Percentiles rank a stretch among this genome's conserved stretches.
phyloP scores from a whole-genome alignment of 92 coral and sea anemone species.

The Virgularia gustaviana region DNA sequence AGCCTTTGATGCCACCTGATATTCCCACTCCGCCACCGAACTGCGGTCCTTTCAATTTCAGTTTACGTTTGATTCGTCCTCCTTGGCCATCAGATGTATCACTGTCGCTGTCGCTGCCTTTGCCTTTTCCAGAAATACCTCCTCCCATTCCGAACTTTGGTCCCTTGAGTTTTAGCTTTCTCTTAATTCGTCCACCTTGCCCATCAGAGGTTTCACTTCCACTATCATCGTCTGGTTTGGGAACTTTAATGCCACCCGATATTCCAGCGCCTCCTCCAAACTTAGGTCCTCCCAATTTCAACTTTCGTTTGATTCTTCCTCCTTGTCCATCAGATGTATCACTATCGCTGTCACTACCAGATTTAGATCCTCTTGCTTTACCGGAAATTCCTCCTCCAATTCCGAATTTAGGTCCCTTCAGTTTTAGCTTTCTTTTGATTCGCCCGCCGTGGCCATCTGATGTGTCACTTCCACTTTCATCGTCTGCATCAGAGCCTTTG shows the following conservation, averaged over 20 bases:
- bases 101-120: conserved; percentile 8
- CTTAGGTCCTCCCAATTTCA: conserved; percentile 2
- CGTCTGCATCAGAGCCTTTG: conserved; percentile 7
- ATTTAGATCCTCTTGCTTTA: background rate
- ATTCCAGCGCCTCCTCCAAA: conserved; percentile 9
- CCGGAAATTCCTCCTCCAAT: conserved; percentile 8
- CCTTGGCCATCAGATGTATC: conserved; percentile 34
- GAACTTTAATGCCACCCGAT: background rate
- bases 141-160: background rate
- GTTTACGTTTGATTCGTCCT: conserved; percentile 16
- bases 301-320: conserved; percentile 20
- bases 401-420: conserved; percentile 12
- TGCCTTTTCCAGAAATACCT: background rate
- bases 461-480: conserved; percentile 22
- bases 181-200: conserved; percentile 29
- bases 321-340: conserved; percentile 34
- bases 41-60: conserved; percentile 5
- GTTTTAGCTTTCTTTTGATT: conserved; percentile 14
- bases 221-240: conserved; percentile 30
- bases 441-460: conserved; percentile 24
- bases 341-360: conserved; percentile 18
- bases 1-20: background rate
- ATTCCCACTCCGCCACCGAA: background rate
- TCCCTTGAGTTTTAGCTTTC: conserved; percentile 7
- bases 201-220: conserved; percentile 37